These are phyloP conservation scores for Tipula unca DNA, from an alignment of 2,888 invertebrate species.

Conservation along the genomic window DNA sequence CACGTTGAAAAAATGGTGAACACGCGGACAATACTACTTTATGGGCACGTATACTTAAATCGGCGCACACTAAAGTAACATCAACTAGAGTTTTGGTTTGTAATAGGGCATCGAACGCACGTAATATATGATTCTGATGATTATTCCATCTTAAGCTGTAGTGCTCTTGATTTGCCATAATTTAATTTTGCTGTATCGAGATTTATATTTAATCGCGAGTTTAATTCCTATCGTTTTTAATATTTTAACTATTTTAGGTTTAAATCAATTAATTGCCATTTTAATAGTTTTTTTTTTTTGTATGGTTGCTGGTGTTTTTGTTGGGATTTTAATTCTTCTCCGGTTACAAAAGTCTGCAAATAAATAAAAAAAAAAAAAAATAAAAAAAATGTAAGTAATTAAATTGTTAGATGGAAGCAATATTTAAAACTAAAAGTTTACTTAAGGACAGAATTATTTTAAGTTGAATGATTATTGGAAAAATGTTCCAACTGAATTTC, in stretches of 20 bases:
- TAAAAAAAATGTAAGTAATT: not conserved
- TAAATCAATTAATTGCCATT: not conserved
- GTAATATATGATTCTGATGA: constrained; percentile 79
- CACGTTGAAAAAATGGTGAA: constrained; percentile 81
- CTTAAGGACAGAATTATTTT: not conserved
- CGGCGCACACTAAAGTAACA: constrained; percentile 82
- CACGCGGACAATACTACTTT: constrained; percentile 84
- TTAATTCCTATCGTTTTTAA: not conserved
- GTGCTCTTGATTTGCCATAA: constrained; percentile 58
- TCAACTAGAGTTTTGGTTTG: constrained; percentile 82
- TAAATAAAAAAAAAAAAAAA: not conserved
- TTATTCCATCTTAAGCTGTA: constrained; percentile 92
- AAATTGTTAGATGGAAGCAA: not conserved
- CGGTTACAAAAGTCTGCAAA: not conserved
- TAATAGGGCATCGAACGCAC: constrained; percentile 80
- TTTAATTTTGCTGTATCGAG: not conserved
- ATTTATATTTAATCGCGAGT: not conserved
- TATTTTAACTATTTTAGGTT: not conserved
- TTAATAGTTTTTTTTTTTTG: not conserved
- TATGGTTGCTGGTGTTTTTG: constrained; percentile 18
- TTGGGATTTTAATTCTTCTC: not conserved
- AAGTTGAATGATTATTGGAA: not conserved
- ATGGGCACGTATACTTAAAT: constrained; percentile 77
- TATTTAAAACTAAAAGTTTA: not conserved
- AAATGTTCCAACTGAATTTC: not conserved